These are phyloP conservation scores for Rhodeus uyekii DNA, from an alignment of 2,797 vertebrate species.

Conservation along the genomic window DNA sequence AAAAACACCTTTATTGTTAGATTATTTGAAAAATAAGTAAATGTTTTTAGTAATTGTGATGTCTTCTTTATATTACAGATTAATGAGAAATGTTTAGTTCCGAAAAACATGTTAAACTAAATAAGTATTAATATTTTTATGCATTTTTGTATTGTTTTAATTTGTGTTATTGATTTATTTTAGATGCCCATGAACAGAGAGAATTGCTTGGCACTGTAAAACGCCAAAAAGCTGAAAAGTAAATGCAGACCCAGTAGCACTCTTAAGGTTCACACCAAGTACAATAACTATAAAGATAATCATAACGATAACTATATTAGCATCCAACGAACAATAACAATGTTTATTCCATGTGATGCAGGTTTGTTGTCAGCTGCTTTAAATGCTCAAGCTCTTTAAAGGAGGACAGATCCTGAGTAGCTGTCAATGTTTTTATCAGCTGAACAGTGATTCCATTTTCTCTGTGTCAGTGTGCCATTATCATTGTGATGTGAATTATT, in stretches of 20 bases:
- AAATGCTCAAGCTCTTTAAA: neutral
- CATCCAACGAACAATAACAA: neutral
- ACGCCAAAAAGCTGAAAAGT: neutral
- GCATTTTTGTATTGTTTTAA: neutral
- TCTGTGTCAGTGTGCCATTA: neutral
- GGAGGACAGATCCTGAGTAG: neutral
- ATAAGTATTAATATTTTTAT: neutral
- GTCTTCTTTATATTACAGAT: neutral
- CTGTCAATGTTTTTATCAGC: neutral
- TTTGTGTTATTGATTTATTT: neutral
- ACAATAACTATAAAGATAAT: neutral
- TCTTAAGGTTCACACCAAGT: neutral
- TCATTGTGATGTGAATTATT: neutral
- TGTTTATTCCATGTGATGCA: neutral
- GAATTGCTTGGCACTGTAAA: neutral
- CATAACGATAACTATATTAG: neutral
- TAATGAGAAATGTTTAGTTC: neutral
- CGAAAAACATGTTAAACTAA: neutral
- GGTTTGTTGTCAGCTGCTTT: neutral
- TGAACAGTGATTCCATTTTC: neutral
- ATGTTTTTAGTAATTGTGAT: neutral
- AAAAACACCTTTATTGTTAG: neutral
- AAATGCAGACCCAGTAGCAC: neutral
- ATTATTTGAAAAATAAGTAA: neutral
- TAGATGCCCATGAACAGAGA: neutral